These are phyloP conservation scores for Macropodus opercularis DNA, from an alignment of 2,797 vertebrate genomes.

Conservation along the genomic window DNA sequence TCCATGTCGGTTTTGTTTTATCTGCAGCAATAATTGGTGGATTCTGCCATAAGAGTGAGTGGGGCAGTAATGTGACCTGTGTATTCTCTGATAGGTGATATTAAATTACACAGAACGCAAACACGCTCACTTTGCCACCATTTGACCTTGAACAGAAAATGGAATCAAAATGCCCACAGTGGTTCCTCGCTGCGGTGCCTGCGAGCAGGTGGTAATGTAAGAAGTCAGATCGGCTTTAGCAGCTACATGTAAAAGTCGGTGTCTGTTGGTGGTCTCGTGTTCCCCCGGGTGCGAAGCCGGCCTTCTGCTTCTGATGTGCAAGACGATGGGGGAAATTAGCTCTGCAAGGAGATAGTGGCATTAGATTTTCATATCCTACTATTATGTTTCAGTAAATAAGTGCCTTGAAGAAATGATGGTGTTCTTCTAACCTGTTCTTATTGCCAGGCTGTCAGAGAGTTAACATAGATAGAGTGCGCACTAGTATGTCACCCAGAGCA, in stretches of 20 bases:
- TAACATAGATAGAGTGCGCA: too few species aligned
- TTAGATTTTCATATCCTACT: constrained; percentile 38
- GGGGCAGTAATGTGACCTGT: constrained; percentile 46
- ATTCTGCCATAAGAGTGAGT: constrained; percentile 36
- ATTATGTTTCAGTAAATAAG: constrained; percentile 22
- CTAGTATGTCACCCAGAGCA: too few species aligned
- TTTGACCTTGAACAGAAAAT: constrained; percentile 58
- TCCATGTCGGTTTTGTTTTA: constrained; percentile 52
- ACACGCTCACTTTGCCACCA: constrained; percentile 34
- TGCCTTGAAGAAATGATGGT: constrained; percentile 6
- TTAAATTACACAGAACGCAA: constrained; percentile 59
- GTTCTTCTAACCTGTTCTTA: not conserved
- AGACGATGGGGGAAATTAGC: constrained; percentile 43
- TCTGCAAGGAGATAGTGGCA: constrained; percentile 46
- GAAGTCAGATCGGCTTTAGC: constrained; percentile 1
- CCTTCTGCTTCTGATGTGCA: constrained; percentile 22
- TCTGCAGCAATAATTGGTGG: constrained; percentile 59
- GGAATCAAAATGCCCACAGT: constrained; percentile 39
- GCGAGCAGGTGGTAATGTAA: constrained; percentile 34
- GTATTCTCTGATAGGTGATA: constrained; percentile 52
- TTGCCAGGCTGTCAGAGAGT: not conserved
- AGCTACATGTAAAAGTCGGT: not conserved
- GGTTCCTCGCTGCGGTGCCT: constrained; percentile 12
- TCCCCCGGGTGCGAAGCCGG: constrained; percentile 34
- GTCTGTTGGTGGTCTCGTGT: constrained; percentile 10